Base-by-base conservation (phyloP, 2,888 invertebrate species). In the Tortricodes alternella region DNA sequence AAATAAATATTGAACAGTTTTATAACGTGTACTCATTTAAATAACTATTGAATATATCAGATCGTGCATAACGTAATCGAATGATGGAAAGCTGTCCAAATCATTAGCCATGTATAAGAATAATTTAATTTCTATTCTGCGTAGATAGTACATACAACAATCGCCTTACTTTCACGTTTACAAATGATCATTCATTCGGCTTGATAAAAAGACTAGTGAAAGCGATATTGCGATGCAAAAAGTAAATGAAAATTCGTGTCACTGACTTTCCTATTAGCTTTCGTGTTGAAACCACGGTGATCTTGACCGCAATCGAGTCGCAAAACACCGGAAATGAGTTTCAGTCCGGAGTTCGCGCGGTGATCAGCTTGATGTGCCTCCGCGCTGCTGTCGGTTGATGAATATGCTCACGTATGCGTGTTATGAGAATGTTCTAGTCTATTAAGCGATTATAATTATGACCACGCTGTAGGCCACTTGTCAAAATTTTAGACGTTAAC, bases 161-260 rank as follows among this genome's bases (percentile, higher is more conserved):
- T 84, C 75, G 80, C 71, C 72, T 77, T 74, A 89, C 89, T 89
- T 90, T 90, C 90, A 79, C 88, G 83, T 80, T 83, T 79, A 76
- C 76, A 80, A 83, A 81, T 82, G 76, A 75, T 78, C 80, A 80
- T 84, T 88, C 81, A 83, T 85, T 83, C 76, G 68, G 65, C 68
- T 79, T 76, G 69, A 83, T 83, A 81, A 89, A 84, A 86, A 84
- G 78, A 76, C 63, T 53, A 88, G 89, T 89, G 89, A 90, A 90
- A 90, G 89, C 78, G 85, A 84, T 88, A 89, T 81, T 74, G 80
- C 71, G 71, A 78, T 85, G 85, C 78, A 86, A 89, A 89, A 86
- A 89, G 79, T 74, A 77, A 85, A 86, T 83, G 85, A 87, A 89
- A 88, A 88, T 85, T 85, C 76, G 88, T 87, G 87, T 88, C 87